Evolutionary conservation across 1,140 invertebrate genomes (phyloP).

Genomic region (Drosophila carrolli): DNA sequence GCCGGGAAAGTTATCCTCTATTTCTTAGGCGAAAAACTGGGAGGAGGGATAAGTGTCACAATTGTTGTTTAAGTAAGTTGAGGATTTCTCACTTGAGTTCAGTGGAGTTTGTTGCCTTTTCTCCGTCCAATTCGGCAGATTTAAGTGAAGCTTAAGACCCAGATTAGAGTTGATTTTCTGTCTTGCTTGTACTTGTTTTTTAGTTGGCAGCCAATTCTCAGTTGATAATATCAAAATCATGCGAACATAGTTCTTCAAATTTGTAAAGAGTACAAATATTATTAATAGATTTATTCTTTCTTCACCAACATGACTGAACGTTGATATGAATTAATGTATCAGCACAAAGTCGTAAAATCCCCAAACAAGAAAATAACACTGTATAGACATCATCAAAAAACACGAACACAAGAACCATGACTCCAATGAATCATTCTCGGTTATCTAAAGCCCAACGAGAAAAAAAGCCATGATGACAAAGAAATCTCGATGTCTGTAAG

Average conservation of each 20-base stretch:
- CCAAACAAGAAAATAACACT: background rate
- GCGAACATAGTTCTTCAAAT: no score
- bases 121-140: background rate
- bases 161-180: background rate
- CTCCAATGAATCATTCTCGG: conserved; percentile 30
- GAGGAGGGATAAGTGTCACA: conserved; percentile 41
- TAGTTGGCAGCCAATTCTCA: no score
- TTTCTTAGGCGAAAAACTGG: background rate
- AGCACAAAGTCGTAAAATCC: background rate
- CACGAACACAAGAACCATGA: background rate
- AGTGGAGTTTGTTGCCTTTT: conserved; percentile 5
- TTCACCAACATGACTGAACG: background rate
- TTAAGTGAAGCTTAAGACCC: background rate
- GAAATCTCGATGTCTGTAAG: conserved; percentile 19
- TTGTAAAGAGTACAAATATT: no score
- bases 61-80: conserved; percentile 35
- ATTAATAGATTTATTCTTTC: no score
- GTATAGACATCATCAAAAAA: conserved; percentile 8
- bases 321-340: background rate
- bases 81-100: conserved; percentile 37
- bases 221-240: no score
- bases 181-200: background rate
- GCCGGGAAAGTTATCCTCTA: conserved; percentile 21
- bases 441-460: conserved; percentile 21
- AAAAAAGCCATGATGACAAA: conserved; percentile 18